phyloP scores from a whole-genome alignment of 30 jellyfish, hydroid and myxozoan genomes.

The Aurelia sp. region DNA sequence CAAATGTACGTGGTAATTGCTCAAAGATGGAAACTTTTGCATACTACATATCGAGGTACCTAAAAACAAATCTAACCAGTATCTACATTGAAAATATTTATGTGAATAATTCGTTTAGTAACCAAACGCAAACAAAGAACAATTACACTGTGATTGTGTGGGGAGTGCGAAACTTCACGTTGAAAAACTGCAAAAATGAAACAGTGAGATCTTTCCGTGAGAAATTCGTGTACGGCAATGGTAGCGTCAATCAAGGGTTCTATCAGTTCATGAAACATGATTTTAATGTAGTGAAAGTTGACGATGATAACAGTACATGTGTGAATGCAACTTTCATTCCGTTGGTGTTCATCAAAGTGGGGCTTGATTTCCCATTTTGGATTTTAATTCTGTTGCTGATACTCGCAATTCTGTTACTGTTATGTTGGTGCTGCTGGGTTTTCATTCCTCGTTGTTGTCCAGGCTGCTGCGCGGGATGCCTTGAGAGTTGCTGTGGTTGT shows the following conservation, averaged over 20 bases:
- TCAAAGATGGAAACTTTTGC: conserved; percentile 41
- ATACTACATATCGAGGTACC: conserved; percentile 31
- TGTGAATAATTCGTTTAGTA: not conserved
- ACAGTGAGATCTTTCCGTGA: conserved; percentile 42
- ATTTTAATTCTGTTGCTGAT: conserved; percentile 52
- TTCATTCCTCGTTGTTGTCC: conserved; percentile 75
- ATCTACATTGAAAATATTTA: conserved; percentile 34
- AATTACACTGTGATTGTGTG: conserved; percentile 48
- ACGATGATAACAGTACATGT: conserved; percentile 20
- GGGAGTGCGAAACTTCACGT: conserved; percentile 58
- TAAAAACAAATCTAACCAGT: conserved; percentile 17
- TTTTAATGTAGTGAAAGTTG: conserved; percentile 40
- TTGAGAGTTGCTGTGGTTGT: conserved; percentile 44
- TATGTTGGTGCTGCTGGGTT: conserved; percentile 74
- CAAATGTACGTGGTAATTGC: conserved; percentile 23
- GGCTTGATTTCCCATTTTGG: conserved; percentile 59
- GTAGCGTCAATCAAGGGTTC: conserved; percentile 34
- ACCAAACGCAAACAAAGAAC: not conserved
- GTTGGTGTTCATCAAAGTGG: conserved; percentile 9
- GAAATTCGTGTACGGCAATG: conserved; percentile 35
- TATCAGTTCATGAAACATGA: conserved; percentile 30
- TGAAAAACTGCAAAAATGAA: conserved; percentile 39
- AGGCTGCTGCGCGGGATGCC: conserved; percentile 58
- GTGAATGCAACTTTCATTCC: conserved; percentile 23
- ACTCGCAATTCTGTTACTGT: conserved; percentile 51